Evolutionary conservation across 1,140 invertebrate genomes (phyloP), one percentile per base, ranked within the genome.

Genomic region (Heliconius congener): DNA sequence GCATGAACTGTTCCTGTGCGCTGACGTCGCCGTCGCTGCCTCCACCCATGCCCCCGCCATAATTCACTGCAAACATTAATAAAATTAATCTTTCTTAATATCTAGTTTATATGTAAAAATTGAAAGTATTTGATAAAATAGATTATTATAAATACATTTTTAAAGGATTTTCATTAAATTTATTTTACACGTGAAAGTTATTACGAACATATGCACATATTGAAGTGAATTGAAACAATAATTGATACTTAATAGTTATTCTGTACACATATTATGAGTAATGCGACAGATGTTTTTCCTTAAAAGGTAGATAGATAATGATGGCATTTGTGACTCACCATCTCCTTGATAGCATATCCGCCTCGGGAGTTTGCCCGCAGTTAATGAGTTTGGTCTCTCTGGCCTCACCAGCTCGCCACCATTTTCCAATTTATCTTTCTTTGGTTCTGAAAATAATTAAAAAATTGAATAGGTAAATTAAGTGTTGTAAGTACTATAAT

Each of bases 391-490:
- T 60, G 97, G 97, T 84, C 97, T 95, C 94, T 97, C 97, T 50
- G 89, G 92, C 88, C 90, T 91, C 90, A 90, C 88, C 86, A 91
- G 46, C 81, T 94, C 90, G 83, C 94, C 88, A 95, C 95, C 96
- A 95, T 96, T 96, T 95, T 98, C 97, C 96, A 96, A 96, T 96
- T 98, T 98, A 95, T 98, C 97, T 96, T 98, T 98, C 96, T 97
- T 97, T 96, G 97, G 97, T 96, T 98, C 97, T 98, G 96, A 77
- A 96, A 96, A 89, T 85, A 72, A 72, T n/a, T 19, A 18, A 19
- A 27, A 39, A 27, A n/a, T 23, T 19, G n/a, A 42, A 11, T 42
- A 39, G 4, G 16, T 42, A 39, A 72, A 39, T 71, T 19, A 13
- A 39, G 9, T 27, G 3, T 66, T 27, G 13, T 27, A 27, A 27